Evolutionary conservation across 2,888 invertebrate genomes (phyloP).

Genomic region (Petrophora chlorosata): DNA sequence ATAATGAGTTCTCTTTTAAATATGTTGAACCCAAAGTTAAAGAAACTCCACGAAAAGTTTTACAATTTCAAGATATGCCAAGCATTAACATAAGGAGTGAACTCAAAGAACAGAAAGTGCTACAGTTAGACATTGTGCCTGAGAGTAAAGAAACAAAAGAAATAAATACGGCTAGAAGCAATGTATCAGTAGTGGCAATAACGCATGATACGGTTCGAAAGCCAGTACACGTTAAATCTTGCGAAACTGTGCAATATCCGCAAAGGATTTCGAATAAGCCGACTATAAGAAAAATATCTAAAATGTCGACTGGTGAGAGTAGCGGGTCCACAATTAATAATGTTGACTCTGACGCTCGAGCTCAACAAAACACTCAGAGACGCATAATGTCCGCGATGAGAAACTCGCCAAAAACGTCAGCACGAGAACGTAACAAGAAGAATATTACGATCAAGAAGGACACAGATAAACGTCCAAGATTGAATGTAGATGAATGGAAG

Average conservation of each 20-base stretch:
- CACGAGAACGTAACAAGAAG: slow-evolving; percentile 41
- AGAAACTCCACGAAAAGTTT: slow-evolving; percentile 40
- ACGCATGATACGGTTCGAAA: slow-evolving; percentile 45
- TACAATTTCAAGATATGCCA: slow-evolving; percentile 77
- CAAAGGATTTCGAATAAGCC: slow-evolving; percentile 29
- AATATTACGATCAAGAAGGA: slow-evolving; percentile 43
- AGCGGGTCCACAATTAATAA: slow-evolving; percentile 67
- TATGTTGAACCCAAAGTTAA: slow-evolving; percentile 53
- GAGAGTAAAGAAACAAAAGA: slow-evolving; percentile 42
- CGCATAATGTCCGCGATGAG: slow-evolving; percentile 38
- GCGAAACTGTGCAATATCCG: slow-evolving; percentile 19
- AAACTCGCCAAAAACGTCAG: slow-evolving; percentile 45
- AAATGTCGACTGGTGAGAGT: slow-evolving; percentile 67
- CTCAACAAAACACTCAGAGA: slow-evolving; percentile 46
- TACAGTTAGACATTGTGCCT: slow-evolving; percentile 77
- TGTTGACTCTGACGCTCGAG: slow-evolving; percentile 52
- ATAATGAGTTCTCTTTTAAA: slow-evolving; percentile 65
- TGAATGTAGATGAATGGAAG: slow-evolving; percentile 67
- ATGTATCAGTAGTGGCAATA: slow-evolving; percentile 61
- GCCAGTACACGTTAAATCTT: slow-evolving; percentile 19
- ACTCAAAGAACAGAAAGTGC: slow-evolving; percentile 76
- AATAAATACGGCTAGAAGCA: slow-evolving; percentile 44
- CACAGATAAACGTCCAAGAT: slow-evolving; percentile 40
- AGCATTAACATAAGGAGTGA: slow-evolving; percentile 78
- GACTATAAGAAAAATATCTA: slow-evolving; percentile 59